Percentiles rank a stretch among this genome's conserved stretches.
Evolutionary conservation across 2,113 vertebrate genomes (phyloP).

Genomic region (Planiliza haematocheilus): DNA sequence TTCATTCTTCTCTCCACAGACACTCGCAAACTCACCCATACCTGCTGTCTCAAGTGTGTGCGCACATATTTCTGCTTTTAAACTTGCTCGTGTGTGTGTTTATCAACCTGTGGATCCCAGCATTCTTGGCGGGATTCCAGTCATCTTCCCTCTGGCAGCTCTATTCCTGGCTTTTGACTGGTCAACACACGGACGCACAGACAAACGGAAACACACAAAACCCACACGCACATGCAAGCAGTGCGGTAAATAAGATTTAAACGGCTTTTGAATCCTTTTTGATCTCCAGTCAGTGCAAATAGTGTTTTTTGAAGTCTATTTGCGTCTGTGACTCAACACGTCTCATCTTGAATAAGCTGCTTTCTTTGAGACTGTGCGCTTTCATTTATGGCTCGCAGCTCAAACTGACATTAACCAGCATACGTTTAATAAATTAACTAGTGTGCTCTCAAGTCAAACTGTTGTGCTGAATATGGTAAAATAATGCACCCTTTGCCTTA

Average conservation of each 20-base stretch:
- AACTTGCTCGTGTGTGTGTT: constrained; percentile 9
- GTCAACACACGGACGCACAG: constrained; percentile 3
- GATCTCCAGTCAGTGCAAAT: constrained; percentile 25
- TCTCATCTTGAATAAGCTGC: constrained; percentile 23
- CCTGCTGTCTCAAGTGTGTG: constrained; percentile 9
- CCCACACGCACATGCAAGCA: neutral
- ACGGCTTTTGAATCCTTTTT: constrained; percentile 25
- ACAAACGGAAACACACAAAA: constrained; percentile 7
- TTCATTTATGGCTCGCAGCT: constrained; percentile 13
- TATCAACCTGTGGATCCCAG: constrained; percentile 50
- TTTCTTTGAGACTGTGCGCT: neutral
- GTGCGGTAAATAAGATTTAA: constrained; percentile 33
- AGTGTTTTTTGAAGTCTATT: constrained; percentile 18
- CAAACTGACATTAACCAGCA: constrained; percentile 1
- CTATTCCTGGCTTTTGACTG: constrained; percentile 42
- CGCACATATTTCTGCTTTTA: neutral
- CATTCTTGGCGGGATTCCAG: constrained; percentile 35
- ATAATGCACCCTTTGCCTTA: neutral
- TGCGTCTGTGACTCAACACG: constrained; percentile 17
- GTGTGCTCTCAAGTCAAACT: neutral
- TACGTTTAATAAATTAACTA: neutral
- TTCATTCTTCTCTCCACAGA: constrained; percentile 38
- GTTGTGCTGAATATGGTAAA: neutral
- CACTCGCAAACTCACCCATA: constrained; percentile 29
- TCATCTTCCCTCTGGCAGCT: constrained; percentile 40